Base-by-base conservation (phyloP, 2,113 vertebrate species). In the Malurus melanocephalus region DNA sequence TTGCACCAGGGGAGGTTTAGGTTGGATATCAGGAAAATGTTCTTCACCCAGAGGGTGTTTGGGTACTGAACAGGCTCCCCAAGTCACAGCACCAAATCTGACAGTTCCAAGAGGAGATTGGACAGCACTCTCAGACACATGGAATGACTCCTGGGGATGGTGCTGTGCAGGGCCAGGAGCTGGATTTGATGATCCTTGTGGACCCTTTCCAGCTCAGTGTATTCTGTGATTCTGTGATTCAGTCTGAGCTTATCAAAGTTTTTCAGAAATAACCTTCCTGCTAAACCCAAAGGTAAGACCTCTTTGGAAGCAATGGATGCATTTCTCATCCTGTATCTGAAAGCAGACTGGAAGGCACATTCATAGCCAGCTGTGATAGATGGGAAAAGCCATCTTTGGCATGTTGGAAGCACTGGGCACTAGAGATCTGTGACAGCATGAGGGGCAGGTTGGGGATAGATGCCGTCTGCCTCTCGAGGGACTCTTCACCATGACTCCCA, bases 391-490 rank as follows among this genome's bases (percentile, higher is more conserved):
- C 4, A 1, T 2, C 13, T 10, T 42, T 22, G 16, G 13, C 6
- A 6, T 7, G 2, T 7, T 22, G 59, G 27, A 73, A 57, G 19
- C 16, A 28, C 11, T 33, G 22, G 7, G 26, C 1, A 0, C 33
- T 40, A 23, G 35, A 61, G 2, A 42, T 8, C 0, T 1, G 6
- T 23, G 16, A 3, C 6, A 2, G 6, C 6, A 11, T 4, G 27
- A 11, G 10, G 8, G 13, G 13, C 9, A 32, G 22, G 18, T 11
- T 27, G 10, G 11, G 7, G 9, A 21, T 24, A 4, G 19, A 7
- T 55, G 26, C 9, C 0, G 0, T 42, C 14, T 17, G 8, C 5
- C 14, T 7, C 4, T 2, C n/a, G 40, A 3, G 19, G 17, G 3
- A 14, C 20, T 16, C 22, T 2, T 53, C 5, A 4, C 8, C 0